These are phyloP conservation scores for Melanitta fusca DNA, from an alignment of 2,797 vertebrate genomes.

Conservation along the genomic window DNA sequence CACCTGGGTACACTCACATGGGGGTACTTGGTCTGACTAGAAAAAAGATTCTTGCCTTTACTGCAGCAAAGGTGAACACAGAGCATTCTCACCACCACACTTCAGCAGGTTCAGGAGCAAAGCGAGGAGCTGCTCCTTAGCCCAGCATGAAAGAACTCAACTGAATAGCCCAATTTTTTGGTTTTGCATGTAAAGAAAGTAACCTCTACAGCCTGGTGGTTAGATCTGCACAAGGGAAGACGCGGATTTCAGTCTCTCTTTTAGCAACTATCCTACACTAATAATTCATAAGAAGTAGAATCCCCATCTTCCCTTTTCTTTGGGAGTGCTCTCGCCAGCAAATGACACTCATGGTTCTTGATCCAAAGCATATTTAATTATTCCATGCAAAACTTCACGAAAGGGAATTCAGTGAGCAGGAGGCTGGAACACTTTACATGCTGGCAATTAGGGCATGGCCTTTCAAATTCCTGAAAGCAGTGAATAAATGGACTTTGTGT, in stretches of 20 bases:
- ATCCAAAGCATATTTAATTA: neutral
- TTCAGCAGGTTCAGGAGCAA: neutral
- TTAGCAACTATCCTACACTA: neutral
- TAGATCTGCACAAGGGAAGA: neutral
- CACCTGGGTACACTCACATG: neutral
- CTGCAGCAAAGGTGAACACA: neutral
- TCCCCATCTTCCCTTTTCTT: neutral
- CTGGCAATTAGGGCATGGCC: neutral
- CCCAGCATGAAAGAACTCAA: neutral
- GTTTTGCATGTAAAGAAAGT: neutral
- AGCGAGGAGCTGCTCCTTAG: neutral
- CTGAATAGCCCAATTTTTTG: neutral
- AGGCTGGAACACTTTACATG: neutral
- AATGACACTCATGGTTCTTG: neutral
- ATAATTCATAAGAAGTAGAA: neutral
- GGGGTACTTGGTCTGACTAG: rapidly evolving
- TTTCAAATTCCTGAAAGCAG: neutral
- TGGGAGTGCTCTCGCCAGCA: neutral
- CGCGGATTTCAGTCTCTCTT: neutral
- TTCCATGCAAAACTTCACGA: neutral
- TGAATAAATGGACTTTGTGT: slow-evolving; percentile 19
- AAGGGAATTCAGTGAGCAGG: neutral
- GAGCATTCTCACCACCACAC: neutral
- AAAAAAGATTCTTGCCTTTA: too few species aligned
- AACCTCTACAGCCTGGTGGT: neutral